phyloP scores from a whole-genome alignment of 2,797 vertebrate genomes.

The Alfaro cultratus region DNA sequence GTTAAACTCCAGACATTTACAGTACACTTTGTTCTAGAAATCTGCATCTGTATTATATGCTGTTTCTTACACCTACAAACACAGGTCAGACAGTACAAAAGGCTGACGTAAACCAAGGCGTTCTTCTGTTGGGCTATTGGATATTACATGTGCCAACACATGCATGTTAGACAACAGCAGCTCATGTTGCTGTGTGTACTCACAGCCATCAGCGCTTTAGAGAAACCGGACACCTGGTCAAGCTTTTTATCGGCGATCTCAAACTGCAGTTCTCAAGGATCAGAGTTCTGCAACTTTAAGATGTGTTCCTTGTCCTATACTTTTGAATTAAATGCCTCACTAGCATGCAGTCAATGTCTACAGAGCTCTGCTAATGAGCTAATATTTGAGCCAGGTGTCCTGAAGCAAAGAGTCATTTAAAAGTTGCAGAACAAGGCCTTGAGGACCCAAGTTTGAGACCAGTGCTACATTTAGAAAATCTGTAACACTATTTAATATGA shows the following conservation, averaged over 20 bases:
- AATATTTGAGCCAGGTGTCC: too few species aligned
- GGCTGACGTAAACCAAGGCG: constrained; percentile 30
- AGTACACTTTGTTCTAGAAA: constrained; percentile 3
- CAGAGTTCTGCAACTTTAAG: too few species aligned
- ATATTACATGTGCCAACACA: constrained; percentile 43
- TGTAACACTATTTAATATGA: constrained; percentile 20
- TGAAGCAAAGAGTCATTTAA: too few species aligned
- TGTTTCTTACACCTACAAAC: constrained; percentile 42
- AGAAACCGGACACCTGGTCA: constrained; percentile 53
- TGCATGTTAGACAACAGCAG: constrained; percentile 57
- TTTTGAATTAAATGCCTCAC: too few species aligned
- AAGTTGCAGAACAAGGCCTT: too few species aligned
- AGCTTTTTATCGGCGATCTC: constrained; percentile 12
- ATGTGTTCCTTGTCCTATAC: too few species aligned
- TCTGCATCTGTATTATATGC: constrained; percentile 18
- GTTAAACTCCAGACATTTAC: neutral
- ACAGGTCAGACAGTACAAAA: constrained; percentile 41
- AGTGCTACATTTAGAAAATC: constrained; percentile 9
- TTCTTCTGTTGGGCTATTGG: constrained; percentile 26
- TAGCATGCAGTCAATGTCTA: too few species aligned
- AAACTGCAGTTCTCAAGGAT: too few species aligned
- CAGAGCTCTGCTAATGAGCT: too few species aligned
- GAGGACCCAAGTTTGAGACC: too few species aligned
- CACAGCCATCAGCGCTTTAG: constrained; percentile 39
- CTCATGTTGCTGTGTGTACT: constrained; percentile 57